These are phyloP conservation scores for Psittacula echo DNA, from an alignment of 2,797 vertebrate species.

Conservation along the genomic window DNA sequence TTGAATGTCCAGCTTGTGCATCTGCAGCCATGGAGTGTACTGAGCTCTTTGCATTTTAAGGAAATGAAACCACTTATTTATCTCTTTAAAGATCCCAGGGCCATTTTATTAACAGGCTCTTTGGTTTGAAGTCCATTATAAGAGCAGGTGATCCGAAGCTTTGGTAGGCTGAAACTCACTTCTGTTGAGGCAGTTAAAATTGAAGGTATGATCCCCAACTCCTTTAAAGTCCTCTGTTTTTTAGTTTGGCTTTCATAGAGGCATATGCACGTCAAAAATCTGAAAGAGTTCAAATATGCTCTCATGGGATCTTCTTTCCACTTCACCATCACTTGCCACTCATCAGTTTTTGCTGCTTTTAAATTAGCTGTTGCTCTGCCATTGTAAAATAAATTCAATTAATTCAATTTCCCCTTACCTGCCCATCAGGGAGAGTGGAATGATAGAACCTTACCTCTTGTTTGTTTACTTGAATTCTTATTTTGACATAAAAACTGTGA, in stretches of 20 bases:
- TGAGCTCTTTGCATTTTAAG: background rate
- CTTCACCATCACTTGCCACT: background rate
- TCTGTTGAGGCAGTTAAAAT: background rate
- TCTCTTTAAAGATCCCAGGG: background rate
- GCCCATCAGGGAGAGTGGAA: background rate
- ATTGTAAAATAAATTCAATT: slow-evolving; percentile 27
- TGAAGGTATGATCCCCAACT: background rate
- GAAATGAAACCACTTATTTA: background rate
- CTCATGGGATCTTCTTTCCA: background rate
- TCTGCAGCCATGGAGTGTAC: background rate
- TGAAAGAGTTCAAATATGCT: background rate
- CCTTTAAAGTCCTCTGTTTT: background rate
- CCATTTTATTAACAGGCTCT: background rate
- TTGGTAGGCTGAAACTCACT: background rate
- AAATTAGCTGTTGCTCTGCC: slow-evolving; percentile 33
- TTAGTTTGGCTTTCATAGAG: slow-evolving; percentile 12
- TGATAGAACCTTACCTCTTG: background rate
- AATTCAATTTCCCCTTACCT: slow-evolving; percentile 8
- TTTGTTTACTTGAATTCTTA: background rate
- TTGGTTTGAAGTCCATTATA: background rate
- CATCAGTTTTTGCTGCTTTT: slow-evolving; percentile 13
- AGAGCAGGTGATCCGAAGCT: background rate
- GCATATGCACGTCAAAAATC: background rate
- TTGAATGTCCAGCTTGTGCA: background rate
- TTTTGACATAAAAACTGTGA: slow-evolving; percentile 7